Conservation (phyloP, 2,888 invertebrate species). For the Dyspetes luteomarginatus region DNA sequence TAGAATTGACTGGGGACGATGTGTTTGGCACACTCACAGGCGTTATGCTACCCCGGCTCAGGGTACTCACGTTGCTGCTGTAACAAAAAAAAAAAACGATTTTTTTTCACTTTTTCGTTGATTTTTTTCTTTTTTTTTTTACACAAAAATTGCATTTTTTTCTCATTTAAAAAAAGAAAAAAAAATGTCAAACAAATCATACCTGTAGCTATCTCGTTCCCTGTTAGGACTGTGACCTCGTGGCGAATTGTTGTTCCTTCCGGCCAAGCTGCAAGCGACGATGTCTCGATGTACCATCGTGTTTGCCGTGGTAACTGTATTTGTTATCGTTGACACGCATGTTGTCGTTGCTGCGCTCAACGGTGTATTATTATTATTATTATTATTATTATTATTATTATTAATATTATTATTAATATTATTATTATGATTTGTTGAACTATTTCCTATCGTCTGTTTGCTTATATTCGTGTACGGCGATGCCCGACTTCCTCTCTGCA, state of each 20-base stretch:
- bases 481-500: constrained; percentile 81
- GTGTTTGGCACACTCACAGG: constrained; percentile 85
- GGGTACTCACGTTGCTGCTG: constrained; percentile 93
- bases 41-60: constrained; percentile 89
- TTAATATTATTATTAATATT: no score
- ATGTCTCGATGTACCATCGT: constrained; percentile 84
- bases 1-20: constrained; percentile 85
- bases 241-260: constrained; percentile 88
- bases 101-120: no score
- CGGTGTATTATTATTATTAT: constrained; percentile 78
- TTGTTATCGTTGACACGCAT: constrained; percentile 82
- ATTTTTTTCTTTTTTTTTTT: no score
- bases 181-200: no score
- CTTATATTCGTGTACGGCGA: constrained; percentile 81
- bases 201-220: constrained; percentile 95
- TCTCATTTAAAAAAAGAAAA: no score
- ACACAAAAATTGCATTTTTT: no score
- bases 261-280: constrained; percentile 83
- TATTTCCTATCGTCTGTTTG: constrained; percentile 78
- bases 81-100: constrained; percentile 70
- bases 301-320: constrained; percentile 83
- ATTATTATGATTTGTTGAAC: constrained; percentile 70
- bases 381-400: no score
- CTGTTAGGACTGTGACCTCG: constrained; percentile 91
- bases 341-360: constrained; percentile 81